phyloP scores from a whole-genome alignment of 2,888 invertebrate genomes.

The Choristoneura rosaceana region DNA sequence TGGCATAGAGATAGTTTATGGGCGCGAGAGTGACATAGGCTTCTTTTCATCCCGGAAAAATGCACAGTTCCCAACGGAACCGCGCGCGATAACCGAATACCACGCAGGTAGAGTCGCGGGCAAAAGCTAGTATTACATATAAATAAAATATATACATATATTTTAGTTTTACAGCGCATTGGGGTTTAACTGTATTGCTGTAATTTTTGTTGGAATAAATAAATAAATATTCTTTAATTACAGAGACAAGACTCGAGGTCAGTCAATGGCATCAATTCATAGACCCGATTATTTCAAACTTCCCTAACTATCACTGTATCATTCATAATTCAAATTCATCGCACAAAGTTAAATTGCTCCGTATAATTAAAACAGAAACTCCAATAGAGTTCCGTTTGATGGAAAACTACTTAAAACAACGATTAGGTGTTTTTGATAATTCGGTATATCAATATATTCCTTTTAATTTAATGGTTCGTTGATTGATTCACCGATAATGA shows the following conservation, averaged over 20 bases:
- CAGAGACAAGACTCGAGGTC: not conserved
- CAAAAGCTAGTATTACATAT: too few species aligned
- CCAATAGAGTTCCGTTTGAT: constrained; percentile 27
- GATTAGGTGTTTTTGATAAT: constrained; percentile 3
- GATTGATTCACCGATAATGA: not conserved
- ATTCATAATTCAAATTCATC: constrained; percentile 34
- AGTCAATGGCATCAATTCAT: not conserved
- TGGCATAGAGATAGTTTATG: too few species aligned
- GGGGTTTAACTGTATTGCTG: too few species aligned
- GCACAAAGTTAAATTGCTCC: constrained; percentile 37
- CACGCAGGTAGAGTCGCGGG: too few species aligned
- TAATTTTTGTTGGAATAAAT: too few species aligned
- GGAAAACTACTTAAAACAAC: constrained; percentile 32
- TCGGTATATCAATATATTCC: not conserved
- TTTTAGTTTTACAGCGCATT: too few species aligned
- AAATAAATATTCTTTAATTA: too few species aligned
- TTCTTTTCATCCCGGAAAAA: too few species aligned
- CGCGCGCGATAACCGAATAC: too few species aligned
- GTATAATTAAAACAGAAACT: constrained; percentile 31
- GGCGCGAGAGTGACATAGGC: too few species aligned
- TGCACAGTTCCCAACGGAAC: too few species aligned
- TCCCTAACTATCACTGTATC: constrained; percentile 28
- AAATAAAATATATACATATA: too few species aligned
- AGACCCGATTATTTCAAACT: constrained; percentile 25
- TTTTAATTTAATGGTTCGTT: not conserved